Percentiles rank a stretch among this genome's conserved stretches.
Evolutionary conservation across 2,113 vertebrate genomes (phyloP).

Genomic region (Xyliphius kryptos): DNA sequence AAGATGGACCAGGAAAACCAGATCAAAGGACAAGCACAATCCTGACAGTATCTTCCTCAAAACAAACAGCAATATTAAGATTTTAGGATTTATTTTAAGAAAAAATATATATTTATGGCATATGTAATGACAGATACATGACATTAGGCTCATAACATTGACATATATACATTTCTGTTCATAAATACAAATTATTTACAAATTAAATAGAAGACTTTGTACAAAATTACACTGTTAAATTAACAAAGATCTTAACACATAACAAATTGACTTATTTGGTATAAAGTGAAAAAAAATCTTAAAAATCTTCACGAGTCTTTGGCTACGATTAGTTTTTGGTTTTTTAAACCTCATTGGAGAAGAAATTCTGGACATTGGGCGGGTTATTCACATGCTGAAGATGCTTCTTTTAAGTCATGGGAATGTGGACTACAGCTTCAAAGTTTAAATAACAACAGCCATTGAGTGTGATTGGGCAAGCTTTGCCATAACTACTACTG

Average conservation of each 20-base stretch:
- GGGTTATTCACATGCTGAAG: constrained; percentile 8
- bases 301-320: constrained; percentile 15
- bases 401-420: constrained; percentile 20
- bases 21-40: not conserved
- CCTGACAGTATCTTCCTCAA: not conserved
- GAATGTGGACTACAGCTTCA: constrained; percentile 13
- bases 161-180: constrained; percentile 67
- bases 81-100: constrained; percentile 65
- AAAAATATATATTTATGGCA: constrained; percentile 60
- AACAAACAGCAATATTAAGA: constrained; percentile 20
- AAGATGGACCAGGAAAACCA: no score
- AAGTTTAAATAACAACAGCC: no score
- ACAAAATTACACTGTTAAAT: constrained; percentile 71
- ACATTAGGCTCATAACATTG: constrained; percentile 52
- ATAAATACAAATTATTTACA: constrained; percentile 69
- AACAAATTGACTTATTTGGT: constrained; percentile 58
- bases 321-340: constrained; percentile 10
- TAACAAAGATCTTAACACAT: constrained; percentile 48
- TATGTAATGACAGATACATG: constrained; percentile 40
- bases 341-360: constrained; percentile 22
- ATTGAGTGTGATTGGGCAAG: no score
- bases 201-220: constrained; percentile 66
- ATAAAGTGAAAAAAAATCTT: constrained; percentile 44
- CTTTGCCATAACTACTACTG: no score
- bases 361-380: constrained; percentile 24